phyloP scores from a whole-genome alignment of 2,113 vertebrate species.

The Odobenus rosmarus region DNA sequence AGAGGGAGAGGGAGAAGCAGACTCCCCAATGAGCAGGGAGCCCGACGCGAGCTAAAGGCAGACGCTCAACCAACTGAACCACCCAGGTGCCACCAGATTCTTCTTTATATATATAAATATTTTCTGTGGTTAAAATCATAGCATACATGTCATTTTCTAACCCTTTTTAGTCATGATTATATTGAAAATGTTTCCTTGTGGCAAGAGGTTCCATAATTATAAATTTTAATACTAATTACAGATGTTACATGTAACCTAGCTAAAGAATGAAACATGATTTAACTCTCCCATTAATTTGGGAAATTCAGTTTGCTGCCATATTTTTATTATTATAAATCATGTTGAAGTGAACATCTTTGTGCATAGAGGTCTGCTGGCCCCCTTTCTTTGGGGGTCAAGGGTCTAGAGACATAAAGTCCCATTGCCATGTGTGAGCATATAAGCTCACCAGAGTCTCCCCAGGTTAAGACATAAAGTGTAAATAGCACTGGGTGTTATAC shows the following conservation, averaged over 20 bases:
- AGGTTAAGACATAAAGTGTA: background rate
- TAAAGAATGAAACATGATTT: background rate
- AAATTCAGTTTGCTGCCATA: background rate
- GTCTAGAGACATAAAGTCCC: background rate
- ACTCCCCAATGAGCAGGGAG: background rate
- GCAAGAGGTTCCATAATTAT: background rate
- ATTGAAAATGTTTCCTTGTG: background rate
- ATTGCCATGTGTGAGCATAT: too few relatives aligned
- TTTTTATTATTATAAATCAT: background rate
- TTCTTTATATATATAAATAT: background rate
- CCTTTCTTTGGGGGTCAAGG: background rate
- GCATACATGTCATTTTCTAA: background rate
- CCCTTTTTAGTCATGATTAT: background rate
- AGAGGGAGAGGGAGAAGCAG: background rate
- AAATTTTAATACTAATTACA: background rate
- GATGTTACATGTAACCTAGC: background rate
- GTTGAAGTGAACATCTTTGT: background rate
- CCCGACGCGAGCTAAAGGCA: background rate
- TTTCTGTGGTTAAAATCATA: background rate
- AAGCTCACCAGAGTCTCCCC: background rate
- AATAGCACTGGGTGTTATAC: too few relatives aligned
- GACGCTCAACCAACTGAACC: background rate
- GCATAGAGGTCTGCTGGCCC: background rate
- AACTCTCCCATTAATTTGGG: background rate
- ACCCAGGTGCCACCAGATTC: background rate